Base-by-base conservation (phyloP, 2,888 invertebrate genomes). In the Apodemia hepburni region DNA sequence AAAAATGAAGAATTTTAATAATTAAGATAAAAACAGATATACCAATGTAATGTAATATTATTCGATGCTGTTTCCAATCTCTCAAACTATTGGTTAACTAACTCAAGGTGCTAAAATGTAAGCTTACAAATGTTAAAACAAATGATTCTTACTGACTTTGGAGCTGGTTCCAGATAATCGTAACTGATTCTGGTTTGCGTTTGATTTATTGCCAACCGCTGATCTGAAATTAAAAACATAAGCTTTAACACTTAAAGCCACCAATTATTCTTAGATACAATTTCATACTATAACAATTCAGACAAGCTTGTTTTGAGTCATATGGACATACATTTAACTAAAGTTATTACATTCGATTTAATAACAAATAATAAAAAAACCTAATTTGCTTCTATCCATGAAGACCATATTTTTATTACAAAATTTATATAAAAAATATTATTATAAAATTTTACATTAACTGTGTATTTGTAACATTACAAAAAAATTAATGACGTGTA, bases 101-200 rank as follows among this genome's bases (percentile, higher is more conserved):
- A 60, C 58, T 62, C 60, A 65, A 68, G 58, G 65, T 70, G 81
- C 82, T 85, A 84, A 81, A 77, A 82, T 75, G 79, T 80, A 88
- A 88, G 88, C 88, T 75, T 84, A 87, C 83, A 80, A 76, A 75
- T 71, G 67, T 75, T 73, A 78, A 79, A 83, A 84, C 81, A 87
- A 94, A 93, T 93, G 95, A 95, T 97, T 98, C 98, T 98, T 98
- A 98, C 98, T 98, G 98, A 98, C 98, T 98, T 98, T 98, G 97
- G 95, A 95, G 94, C 96, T 94, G 94, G 94, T 88, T 92, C 90
- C 92, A 85, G 91, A 84, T 80, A 87, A 90, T 88, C 89, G 92
- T 84, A 90, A 83, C 86, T 87, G 88, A 89, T 85, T 92, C 87
- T 84, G 87, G 87, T 88, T 85, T 81, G 88, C 77, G 80, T 87